Evolutionary conservation across 1,140 invertebrate genomes (phyloP).

Genomic region (Idris sp.): DNA sequence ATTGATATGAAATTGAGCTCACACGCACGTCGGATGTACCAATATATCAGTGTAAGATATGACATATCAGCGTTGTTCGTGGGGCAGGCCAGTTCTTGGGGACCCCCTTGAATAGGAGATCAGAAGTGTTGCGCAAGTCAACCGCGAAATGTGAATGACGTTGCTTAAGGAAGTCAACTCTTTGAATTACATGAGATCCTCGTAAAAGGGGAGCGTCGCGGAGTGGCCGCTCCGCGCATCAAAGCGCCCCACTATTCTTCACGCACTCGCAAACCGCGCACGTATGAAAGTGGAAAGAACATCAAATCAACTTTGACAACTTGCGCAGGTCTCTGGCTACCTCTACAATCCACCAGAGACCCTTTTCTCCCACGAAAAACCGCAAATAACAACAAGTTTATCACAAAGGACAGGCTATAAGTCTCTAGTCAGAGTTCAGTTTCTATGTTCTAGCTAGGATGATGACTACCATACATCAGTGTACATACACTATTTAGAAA

Average conservation of each 20-base stretch:
- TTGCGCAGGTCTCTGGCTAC: background rate
- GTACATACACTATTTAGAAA: no score
- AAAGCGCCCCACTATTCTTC: slow-evolving; percentile 72
- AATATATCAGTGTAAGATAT: slow-evolving; percentile 27
- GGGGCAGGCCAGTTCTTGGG: slow-evolving; percentile 77
- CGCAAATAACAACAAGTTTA: background rate
- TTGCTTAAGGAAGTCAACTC: slow-evolving; percentile 50
- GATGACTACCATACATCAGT: no score
- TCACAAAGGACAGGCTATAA: background rate
- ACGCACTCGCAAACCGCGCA: slow-evolving; percentile 70
- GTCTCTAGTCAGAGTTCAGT: no score
- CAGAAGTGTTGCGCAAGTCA: slow-evolving; percentile 51
- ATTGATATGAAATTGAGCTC: background rate
- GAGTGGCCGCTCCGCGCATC: slow-evolving; percentile 79
- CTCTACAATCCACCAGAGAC: slow-evolving; percentile 3
- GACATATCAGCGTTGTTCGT: slow-evolving; percentile 67
- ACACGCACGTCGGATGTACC: background rate
- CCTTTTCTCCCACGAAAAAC: slow-evolving; percentile 7
- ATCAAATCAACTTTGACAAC: slow-evolving; percentile 44
- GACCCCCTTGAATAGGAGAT: slow-evolving; percentile 70
- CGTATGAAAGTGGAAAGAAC: slow-evolving; percentile 53
- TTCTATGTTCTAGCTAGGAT: no score
- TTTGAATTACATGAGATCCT: slow-evolving; percentile 68
- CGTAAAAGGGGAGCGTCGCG: slow-evolving; percentile 78
- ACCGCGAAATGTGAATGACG: slow-evolving; percentile 42